phyloP scores from a whole-genome alignment of 2,797 vertebrate genomes.

The Allobates femoralis region DNA sequence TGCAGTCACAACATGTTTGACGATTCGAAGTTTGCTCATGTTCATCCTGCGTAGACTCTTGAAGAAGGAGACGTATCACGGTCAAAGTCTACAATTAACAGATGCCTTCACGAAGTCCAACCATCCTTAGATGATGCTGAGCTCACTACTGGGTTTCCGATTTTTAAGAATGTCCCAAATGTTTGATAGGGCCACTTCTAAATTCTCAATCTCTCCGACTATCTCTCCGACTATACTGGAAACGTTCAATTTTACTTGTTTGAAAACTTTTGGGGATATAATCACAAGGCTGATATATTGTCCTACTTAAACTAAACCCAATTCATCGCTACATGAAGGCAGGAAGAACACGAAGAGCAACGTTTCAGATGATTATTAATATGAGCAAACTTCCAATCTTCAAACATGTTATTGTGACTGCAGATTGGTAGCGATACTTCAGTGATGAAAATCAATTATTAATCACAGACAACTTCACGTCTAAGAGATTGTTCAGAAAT shows the following conservation, averaged over 20 bases:
- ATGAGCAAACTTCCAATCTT: neutral
- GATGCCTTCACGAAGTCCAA: too few relatives aligned
- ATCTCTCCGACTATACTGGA: too few relatives aligned
- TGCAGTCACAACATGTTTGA: neutral
- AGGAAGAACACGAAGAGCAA: neutral
- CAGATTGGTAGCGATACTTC: neutral
- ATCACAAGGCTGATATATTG: neutral
- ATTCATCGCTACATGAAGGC: neutral
- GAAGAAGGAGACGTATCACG: too few relatives aligned
- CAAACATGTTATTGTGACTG: neutral
- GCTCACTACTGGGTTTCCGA: too few relatives aligned
- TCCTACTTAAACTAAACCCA: neutral
- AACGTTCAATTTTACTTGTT: neutral
- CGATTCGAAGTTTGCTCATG: neutral
- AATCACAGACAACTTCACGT: neutral
- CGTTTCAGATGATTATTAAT: neutral
- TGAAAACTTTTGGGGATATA: neutral
- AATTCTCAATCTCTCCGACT: too few relatives aligned
- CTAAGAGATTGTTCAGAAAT: constrained; percentile 2
- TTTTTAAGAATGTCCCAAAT: too few relatives aligned
- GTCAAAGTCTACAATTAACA: too few relatives aligned
- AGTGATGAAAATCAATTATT: constrained; percentile 38
- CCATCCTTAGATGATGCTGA: too few relatives aligned
- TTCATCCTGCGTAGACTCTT: neutral
- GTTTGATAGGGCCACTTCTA: too few relatives aligned